Evolutionary conservation across 2,797 vertebrate species (phyloP), one percentile per base, ranked within the genome.

Genomic region (Podarcis siculus): DNA sequence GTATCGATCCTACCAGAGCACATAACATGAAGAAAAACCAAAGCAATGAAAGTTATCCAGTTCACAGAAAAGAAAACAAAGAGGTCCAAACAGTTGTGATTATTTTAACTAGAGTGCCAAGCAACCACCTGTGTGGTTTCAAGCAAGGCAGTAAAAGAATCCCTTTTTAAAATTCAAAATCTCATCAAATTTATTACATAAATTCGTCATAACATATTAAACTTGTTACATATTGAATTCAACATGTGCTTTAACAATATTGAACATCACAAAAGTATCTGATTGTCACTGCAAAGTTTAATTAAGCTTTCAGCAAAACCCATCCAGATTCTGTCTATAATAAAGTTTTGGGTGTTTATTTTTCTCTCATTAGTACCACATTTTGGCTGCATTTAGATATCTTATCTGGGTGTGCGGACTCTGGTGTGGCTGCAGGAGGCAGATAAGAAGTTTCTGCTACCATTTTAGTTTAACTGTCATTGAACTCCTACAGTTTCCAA

Each of bases 81-180:
- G n/a, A 15, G 13, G n/a, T 6, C 69, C n/a, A 72, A 72, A 17
- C 13, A 23, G 17, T 9, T 21, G 2, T 8, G 58, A 80, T 35
- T 64, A 32, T 27, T 61, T 55, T 79, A n/a, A 55, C 77, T 17
- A 55, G 35, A 61, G 32, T 81, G 37, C 5, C 8, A 10, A 81
- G 39, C 21, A 7, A 66, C 35, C 61, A 91, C 13, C 49, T 77
- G 32, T 19, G 92, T 89, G 90, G 25, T 75, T 67, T 91, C 93
- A 83, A 0, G 82, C 42, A 91, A 88, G 88, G 87, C 91, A 94
- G 90, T 86, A 32, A 76, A n/a, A 79, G 3, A 76, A 91, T 42
- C 35, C 13, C 37, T 17, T 19, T 67, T 8, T 39, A 27, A 37
- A 37, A 39, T 75, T 21, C 79, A 25, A 39, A 66, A 82, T 42